Percentiles rank a stretch among this genome's conserved stretches.
Conservation (phyloP, 2,113 vertebrate genomes). For the Stegostoma tigrinum region DNA sequence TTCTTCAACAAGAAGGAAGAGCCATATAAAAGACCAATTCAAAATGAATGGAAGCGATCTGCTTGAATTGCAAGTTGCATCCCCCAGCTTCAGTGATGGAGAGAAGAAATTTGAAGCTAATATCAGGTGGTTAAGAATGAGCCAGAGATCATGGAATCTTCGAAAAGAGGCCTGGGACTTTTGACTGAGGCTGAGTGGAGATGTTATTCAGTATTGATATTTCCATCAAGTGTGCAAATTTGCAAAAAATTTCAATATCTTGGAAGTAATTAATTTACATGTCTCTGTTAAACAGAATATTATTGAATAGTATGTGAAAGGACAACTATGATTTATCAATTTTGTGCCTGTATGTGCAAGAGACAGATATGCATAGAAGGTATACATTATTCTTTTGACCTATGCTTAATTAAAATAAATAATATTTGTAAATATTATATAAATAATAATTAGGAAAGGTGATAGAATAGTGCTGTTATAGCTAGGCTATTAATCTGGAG, state of each 20-base stretch:
- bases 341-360: neutral
- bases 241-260: neutral
- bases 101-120: too few relatives aligned
- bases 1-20: too few relatives aligned
- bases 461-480: too few relatives aligned
- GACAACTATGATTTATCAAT: neutral
- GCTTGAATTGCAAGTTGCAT: too few relatives aligned
- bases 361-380: neutral
- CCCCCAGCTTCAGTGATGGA: too few relatives aligned
- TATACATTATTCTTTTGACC: neutral
- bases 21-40: too few relatives aligned
- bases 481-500: too few relatives aligned
- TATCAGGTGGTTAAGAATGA: neutral
- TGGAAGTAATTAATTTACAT: neutral
- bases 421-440: neutral
- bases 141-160: neutral
- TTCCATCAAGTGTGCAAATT: neutral
- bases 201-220: neutral
- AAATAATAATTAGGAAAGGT: too few relatives aligned
- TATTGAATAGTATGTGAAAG: neutral
- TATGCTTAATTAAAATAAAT: neutral
- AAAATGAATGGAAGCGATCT: too few relatives aligned
- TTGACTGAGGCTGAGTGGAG: neutral
- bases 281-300: neutral
- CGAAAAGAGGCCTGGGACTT: neutral